Evolutionary conservation across 2,113 vertebrate species (phyloP).

Genomic region (Rhodinocichla rosea): DNA sequence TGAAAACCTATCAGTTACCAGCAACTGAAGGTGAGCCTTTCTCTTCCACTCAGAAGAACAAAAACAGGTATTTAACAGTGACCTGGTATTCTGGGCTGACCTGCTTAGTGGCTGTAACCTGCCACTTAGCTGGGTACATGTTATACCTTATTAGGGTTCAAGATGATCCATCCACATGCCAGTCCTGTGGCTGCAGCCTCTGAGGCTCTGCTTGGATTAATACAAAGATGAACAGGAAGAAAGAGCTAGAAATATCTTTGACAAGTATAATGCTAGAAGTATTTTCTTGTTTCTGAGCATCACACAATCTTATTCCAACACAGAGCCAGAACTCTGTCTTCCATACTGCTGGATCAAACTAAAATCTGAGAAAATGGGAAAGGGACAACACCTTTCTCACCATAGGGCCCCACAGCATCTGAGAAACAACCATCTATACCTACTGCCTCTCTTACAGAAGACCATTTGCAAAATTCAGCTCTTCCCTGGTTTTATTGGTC

Average conservation of each 20-base stretch:
- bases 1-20: neutral
- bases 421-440: neutral
- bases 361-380: neutral
- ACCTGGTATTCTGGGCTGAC: neutral
- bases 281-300: neutral
- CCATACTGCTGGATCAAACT: neutral
- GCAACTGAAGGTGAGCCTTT: neutral
- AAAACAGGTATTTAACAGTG: neutral
- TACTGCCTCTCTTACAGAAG: neutral
- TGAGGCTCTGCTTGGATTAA: neutral
- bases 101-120: neutral
- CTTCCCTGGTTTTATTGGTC: neutral
- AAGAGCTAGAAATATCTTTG: neutral
- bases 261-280: neutral
- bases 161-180: neutral
- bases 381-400: neutral
- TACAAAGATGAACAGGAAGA: neutral
- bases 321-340: neutral
- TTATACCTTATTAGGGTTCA: neutral
- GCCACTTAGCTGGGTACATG: neutral
- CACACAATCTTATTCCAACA: neutral
- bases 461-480: neutral
- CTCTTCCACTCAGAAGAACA: neutral
- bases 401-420: neutral
- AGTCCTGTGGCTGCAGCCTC: neutral